Base-by-base conservation (phyloP, 2,797 vertebrate species). In the Diplodus puntazzo region DNA sequence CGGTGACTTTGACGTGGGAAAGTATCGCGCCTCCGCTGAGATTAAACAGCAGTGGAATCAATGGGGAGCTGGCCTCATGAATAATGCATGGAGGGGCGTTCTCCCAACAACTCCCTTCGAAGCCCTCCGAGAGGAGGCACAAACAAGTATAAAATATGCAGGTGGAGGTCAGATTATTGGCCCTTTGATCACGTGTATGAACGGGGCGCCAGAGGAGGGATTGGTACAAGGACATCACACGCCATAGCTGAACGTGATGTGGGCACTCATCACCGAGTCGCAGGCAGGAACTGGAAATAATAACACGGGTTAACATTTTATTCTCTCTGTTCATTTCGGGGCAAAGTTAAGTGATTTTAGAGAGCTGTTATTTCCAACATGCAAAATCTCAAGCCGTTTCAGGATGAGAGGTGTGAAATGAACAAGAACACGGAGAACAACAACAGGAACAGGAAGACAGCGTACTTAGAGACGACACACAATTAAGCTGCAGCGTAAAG, bases 11-110 rank as follows among this genome's bases (percentile, higher is more conserved):
- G 90, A 92, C 90, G 72, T 83, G 87, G 80, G 82, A 85, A 87
- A 90, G 83, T 81, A 84, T 84, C 13, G 58, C 42, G 50, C 85
- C 84, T 76, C 88, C 11, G 59, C 88, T 87, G 89, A 93, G 93
- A 94, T 92, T 89, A 90, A 92, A 93, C 90, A 89, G 92, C 83
- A 78, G 78, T 45, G 58, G 71, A 85, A 92, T 92, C 88, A 74
- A 91, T 90, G 80, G 90, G 89, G 86, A 88, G 87, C 77, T 73
- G 46, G 70, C 70, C 61, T 86, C 68, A 79, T 93, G 79, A 87
- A 88, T 92, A 71, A 90, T 89, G 77, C 3, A 92, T 42, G 69
- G 34, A 84, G 82, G 82, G 89, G 88, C 72, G 87, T 90, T 84
- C 83, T 85, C 84, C 70, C 34, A 18, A 67, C 78, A 81, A 74